phyloP scores from a whole-genome alignment of 1,140 invertebrate genomes.

The Bathynomus jamesi region DNA sequence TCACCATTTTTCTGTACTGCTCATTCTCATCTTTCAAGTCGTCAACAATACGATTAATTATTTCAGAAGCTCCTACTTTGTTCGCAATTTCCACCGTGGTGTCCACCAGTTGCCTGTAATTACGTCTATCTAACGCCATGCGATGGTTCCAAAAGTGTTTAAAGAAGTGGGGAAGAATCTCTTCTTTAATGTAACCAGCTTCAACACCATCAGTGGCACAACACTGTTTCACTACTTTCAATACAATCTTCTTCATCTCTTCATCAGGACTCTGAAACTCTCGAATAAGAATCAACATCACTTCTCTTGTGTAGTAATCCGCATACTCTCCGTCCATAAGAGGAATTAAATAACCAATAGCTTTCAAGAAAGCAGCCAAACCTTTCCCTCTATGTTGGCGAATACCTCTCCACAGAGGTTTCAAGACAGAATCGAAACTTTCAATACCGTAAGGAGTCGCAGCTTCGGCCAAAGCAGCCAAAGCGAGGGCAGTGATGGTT shows the following conservation, averaged over 20 bases:
- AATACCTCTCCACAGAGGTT: conserved; percentile 99
- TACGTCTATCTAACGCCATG: conserved; percentile 95
- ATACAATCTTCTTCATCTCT: conserved; percentile 99
- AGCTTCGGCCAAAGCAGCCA: conserved; percentile 94
- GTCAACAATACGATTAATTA: conserved; percentile 93
- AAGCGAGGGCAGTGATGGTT: conserved; percentile 97
- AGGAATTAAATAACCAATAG: conserved; percentile 98
- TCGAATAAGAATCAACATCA: conserved; percentile 98
- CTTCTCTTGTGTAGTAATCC: conserved; percentile 98
- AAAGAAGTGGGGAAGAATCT: conserved; percentile 98
- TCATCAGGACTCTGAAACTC: conserved; percentile 99
- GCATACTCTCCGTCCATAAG: conserved; percentile 99
- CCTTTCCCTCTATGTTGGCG: conserved; percentile 96
- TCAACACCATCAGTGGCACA: conserved; percentile 99
- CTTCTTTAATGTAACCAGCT: conserved; percentile 97
- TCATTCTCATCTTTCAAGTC: conserved; percentile 99
- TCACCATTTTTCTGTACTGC: conserved; percentile 99
- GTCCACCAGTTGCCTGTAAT: conserved; percentile 92
- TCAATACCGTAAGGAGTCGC: conserved; percentile 99
- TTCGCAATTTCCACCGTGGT: conserved; percentile 99
- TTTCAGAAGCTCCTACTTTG: conserved; percentile 97
- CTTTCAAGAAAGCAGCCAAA: conserved; percentile 96
- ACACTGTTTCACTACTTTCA: conserved; percentile 99
- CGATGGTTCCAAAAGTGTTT: conserved; percentile 99
- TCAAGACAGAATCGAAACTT: conserved; percentile 97